Percentiles rank a stretch among this genome's conserved stretches.
These are phyloP conservation scores for Abramis brama DNA, from an alignment of 2,113 vertebrate genomes.

Conservation along the genomic window DNA sequence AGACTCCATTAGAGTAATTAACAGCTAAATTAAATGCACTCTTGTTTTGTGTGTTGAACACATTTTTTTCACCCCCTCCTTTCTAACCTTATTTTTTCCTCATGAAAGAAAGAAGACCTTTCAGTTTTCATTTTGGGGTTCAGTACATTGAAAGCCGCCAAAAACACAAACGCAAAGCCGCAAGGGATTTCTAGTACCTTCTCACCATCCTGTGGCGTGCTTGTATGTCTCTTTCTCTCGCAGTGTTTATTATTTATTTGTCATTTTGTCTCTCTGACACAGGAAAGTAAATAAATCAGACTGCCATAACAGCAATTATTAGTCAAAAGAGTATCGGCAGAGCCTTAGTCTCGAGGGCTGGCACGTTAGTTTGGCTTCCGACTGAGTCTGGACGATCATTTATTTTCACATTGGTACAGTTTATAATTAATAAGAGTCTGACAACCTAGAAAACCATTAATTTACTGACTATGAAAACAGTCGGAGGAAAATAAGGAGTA, in stretches of 20 bases:
- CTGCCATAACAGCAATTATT: conserved; percentile 57
- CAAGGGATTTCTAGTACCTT: background rate
- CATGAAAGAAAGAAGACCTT: conserved; percentile 40
- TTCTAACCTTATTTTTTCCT: conserved; percentile 44
- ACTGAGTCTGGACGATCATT: conserved; percentile 24
- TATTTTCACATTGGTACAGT: conserved; percentile 4
- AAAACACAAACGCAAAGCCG: conserved; percentile 13
- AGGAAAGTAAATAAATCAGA: conserved; percentile 59
- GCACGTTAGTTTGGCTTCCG: conserved; percentile 48
- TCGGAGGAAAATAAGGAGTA: background rate
- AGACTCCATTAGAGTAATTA: conserved; percentile 78
- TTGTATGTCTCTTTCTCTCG: background rate
- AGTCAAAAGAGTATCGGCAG: background rate
- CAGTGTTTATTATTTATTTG: conserved; percentile 58
- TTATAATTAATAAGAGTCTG: conserved; percentile 34
- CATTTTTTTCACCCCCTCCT: conserved; percentile 52
- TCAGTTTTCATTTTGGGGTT: conserved; percentile 53
- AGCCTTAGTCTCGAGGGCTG: conserved; percentile 43
- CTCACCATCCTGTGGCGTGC: background rate
- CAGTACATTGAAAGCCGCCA: conserved; percentile 60
- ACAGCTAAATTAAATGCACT: conserved; percentile 73
- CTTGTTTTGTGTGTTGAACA: conserved; percentile 64
- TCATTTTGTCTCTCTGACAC: conserved; percentile 47
- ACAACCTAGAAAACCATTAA: background rate
- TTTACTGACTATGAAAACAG: background rate